Evolutionary conservation across 1,140 invertebrate genomes (phyloP), one percentile per base, ranked within the genome.

Genomic region (Ylistrum balloti): DNA sequence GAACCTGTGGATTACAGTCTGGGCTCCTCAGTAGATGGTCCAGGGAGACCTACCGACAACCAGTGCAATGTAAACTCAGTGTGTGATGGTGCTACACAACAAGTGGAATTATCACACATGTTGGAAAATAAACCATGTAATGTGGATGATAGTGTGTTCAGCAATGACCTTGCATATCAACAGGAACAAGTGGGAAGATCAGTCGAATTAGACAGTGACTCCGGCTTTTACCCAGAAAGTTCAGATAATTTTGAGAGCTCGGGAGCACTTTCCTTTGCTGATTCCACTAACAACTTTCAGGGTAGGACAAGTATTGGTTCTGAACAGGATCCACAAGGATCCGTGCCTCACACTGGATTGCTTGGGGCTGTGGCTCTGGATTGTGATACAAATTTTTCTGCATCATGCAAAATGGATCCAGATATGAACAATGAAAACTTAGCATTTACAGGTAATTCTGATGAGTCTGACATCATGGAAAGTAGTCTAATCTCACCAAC

Each of bases 171-270:
- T 74, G 56, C n/a, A 74, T 74, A 74, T 74, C 56, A 74, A 74
- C 56, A 74, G 22, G 45, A 56, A 74, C 5, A 5, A 74, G 56
- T n/a, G 3, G 56, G 2, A 74, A 74, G 56, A n/a, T 74, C 56
- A 74, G 56, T 74, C 7, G 56, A 74, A 74, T 74, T 74, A 74
- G 56, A 74, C 56, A 74, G 56, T 74, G 56, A 74, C 56, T 74
- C 56, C 9, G 56, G 56, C n/a, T 74, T 74, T 74, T 74, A 74
- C 17, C 56, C 56, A n/a, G 56, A 74, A 74, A 74, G 56, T 74
- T 74, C 56, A 17, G 56, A 74, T n/a, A 74, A 74, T n/a, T 74
- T 74, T 74, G 56, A 74, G 56, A 74, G 56, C 28, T 74, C 56
- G 28, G 56, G 56, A 74, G 56, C 56, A 74, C 56, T 28, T 74